Evolutionary conservation across 1,140 invertebrate species (phyloP).

Genomic region (Theocolax elegans): DNA sequence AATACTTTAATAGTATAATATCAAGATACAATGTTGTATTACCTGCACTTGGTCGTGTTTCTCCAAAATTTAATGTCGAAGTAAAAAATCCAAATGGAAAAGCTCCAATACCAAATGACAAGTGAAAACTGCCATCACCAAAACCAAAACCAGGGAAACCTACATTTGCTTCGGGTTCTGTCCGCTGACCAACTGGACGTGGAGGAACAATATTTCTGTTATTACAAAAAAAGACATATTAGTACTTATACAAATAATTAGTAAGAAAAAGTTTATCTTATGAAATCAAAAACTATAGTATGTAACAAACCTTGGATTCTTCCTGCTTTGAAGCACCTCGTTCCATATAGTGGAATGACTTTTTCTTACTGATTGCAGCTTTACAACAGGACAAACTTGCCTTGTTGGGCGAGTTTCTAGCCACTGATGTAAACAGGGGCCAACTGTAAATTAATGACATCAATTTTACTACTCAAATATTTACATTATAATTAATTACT

Average conservation of each 20-base stretch:
- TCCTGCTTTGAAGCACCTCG: slow-evolving; percentile 89
- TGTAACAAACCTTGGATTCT: slow-evolving; percentile 79
- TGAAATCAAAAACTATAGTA: slow-evolving; percentile 14
- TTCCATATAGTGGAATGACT: slow-evolving; percentile 98
- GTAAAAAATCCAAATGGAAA: slow-evolving; percentile 99
- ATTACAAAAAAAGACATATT: slow-evolving; percentile 11
- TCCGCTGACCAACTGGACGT: slow-evolving; percentile 87
- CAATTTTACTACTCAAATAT: too few species aligned
- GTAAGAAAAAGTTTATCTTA: background rate
- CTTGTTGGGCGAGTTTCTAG: slow-evolving; percentile 91
- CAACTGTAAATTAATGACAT: slow-evolving; percentile 88
- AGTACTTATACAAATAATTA: background rate
- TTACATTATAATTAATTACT: too few species aligned
- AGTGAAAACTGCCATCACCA: slow-evolving; percentile 93
- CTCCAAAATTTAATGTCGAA: slow-evolving; percentile 94
- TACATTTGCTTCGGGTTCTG: slow-evolving; percentile 82
- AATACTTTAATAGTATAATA: too few species aligned
- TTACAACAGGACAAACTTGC: slow-evolving; percentile 99
- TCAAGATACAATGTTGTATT: too few species aligned
- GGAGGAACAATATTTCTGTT: slow-evolving; percentile 83
- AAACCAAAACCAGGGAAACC: slow-evolving; percentile 88
- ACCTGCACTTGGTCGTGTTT: slow-evolving; percentile 80
- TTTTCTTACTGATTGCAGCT: slow-evolving; percentile 96
- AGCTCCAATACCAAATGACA: slow-evolving; percentile 99
- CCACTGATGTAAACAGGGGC: slow-evolving; percentile 99